These are phyloP conservation scores for Tholera decimalis DNA, from an alignment of 2,888 invertebrate species.

Conservation along the genomic window DNA sequence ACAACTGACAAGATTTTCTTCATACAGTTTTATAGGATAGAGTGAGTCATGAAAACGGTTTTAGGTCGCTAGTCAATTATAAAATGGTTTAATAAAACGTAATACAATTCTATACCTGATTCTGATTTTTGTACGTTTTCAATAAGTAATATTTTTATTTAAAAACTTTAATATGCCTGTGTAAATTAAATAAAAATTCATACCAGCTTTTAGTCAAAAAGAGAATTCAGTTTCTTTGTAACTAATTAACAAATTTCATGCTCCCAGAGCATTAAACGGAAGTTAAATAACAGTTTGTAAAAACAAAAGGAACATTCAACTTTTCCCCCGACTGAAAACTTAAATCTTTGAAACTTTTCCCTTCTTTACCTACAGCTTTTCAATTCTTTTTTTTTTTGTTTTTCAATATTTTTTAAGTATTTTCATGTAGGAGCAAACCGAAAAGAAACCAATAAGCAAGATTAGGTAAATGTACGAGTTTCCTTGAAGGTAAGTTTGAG, in stretches of 20 bases:
- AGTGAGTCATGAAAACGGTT: no score
- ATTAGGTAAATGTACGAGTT: no score
- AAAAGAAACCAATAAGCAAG: no score
- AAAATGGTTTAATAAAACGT: not conserved
- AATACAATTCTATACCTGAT: not conserved
- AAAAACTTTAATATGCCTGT: not conserved
- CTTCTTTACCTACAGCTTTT: not conserved
- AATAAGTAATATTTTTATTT: not conserved
- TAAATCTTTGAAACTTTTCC: not conserved
- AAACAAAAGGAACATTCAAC: constrained; percentile 5
- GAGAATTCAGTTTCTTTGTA: not conserved
- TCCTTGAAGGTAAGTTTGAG: no score
- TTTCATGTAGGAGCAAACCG: no score
- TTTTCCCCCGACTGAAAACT: constrained; percentile 14
- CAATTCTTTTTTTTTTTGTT: not conserved
- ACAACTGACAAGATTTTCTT: no score
- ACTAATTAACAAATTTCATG: not conserved
- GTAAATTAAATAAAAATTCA: not conserved
- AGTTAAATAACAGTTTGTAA: not conserved
- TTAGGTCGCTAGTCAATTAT: no score
- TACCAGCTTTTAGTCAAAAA: not conserved
- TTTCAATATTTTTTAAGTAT: no score
- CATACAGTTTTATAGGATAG: no score
- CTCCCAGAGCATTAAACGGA: not conserved
- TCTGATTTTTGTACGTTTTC: not conserved